A percentile compares a stretch with the other conserved stretches of the same genome.
These are phyloP conservation scores for Strigamia crassipes DNA, from an alignment of 2,888 invertebrate species.

Conservation along the genomic window DNA sequence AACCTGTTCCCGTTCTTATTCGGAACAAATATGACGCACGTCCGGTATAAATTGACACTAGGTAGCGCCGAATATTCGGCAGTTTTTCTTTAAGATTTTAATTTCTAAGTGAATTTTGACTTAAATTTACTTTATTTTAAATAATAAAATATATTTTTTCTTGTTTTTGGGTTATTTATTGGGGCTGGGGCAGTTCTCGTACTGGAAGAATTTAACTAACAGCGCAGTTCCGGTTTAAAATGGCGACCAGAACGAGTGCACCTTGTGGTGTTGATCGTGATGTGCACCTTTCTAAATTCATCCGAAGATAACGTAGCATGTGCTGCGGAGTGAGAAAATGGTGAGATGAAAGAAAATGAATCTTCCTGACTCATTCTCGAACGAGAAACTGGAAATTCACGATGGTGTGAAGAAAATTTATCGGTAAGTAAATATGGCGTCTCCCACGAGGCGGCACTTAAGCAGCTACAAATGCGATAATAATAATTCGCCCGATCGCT, in stretches of 20 bases:
- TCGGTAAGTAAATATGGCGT: slow-evolving; percentile 37
- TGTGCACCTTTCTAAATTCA: background rate
- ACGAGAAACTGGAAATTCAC: slow-evolving; percentile 47
- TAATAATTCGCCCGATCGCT: background rate
- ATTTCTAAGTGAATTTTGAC: no score
- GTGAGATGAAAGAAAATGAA: slow-evolving; percentile 49
- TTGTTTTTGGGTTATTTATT: background rate
- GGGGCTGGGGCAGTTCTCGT: no score
- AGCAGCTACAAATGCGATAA: background rate
- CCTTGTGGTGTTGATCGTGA: background rate
- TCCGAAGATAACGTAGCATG: slow-evolving; percentile 19
- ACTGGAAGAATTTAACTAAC: background rate
- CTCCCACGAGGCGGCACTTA: background rate
- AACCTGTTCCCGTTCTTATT: no score
- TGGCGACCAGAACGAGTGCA: slow-evolving; percentile 32
- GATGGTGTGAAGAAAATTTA: slow-evolving; percentile 47
- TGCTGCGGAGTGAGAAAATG: slow-evolving; percentile 43
- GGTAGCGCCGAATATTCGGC: no score
- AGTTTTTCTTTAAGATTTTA: no score
- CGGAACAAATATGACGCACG: no score
- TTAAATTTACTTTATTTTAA: background rate
- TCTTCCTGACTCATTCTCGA: slow-evolving; percentile 43
- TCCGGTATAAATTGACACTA: no score
- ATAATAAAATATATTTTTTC: background rate
- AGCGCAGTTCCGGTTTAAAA: slow-evolving; percentile 10